phyloP scores from a whole-genome alignment of 2,888 invertebrate species.

The Mythimna ferrago region DNA sequence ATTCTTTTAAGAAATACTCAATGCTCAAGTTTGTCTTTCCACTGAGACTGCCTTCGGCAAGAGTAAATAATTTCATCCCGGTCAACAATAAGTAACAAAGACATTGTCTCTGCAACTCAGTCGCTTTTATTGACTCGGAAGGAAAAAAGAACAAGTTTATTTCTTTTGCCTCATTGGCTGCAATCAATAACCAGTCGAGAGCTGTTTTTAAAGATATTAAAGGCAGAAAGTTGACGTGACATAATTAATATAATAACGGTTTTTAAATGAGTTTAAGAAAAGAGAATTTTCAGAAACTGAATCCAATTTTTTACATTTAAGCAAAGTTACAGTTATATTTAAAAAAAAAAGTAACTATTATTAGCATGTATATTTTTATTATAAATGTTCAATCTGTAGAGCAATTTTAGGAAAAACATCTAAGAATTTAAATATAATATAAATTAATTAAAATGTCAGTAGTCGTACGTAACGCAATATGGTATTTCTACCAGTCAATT shows the following conservation, averaged over 20 bases:
- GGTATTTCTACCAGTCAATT: too few relatives aligned
- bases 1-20: background rate
- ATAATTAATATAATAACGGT: too few relatives aligned
- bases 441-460: too few relatives aligned
- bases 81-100: slow-evolving; percentile 42
- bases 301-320: too few relatives aligned
- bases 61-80: slow-evolving; percentile 45
- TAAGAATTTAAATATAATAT: too few relatives aligned
- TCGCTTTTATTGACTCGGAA: slow-evolving; percentile 37
- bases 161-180: slow-evolving; percentile 1
- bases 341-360: too few relatives aligned
- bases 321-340: too few relatives aligned
- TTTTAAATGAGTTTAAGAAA: background rate
- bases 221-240: background rate
- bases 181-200: background rate
- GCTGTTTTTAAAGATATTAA: background rate
- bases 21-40: background rate
- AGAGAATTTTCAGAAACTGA: too few relatives aligned
- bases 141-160: slow-evolving; percentile 6
- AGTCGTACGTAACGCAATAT: too few relatives aligned
- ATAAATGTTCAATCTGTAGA: too few relatives aligned
- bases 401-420: too few relatives aligned
- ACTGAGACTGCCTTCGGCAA: slow-evolving; percentile 12
- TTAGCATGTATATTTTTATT: too few relatives aligned
- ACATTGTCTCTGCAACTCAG: slow-evolving; percentile 33